Base-by-base conservation (phyloP, 2,113 vertebrate species). In the Platysternon megacephalum region DNA sequence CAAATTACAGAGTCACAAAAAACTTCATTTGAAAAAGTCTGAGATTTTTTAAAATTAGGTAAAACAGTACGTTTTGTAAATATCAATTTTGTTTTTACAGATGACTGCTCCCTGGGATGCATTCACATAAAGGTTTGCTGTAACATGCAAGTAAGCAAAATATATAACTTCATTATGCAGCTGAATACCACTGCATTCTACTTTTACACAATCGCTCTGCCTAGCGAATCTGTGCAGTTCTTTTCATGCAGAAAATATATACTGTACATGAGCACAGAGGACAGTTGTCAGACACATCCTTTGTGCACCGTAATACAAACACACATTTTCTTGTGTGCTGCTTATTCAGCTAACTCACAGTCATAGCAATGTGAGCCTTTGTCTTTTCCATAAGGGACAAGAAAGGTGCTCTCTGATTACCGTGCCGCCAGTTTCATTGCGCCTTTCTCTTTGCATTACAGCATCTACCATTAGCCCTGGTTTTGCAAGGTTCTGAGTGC, bases 121-220 rank as follows among this genome's bases (percentile, higher is more conserved):
- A n/a, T 55, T 46, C 8, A 2, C 2, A 13, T 0, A 4, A 16
- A 19, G 51, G 14, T 7, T 6, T 82, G 12, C 28, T 17, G 53
- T 35, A 72, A 35, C 17, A 53, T 80, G 6, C 58, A 1, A 1
- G 4, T 19, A 53, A 79, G 65, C 56, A 48, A 52, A 76, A 56
- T 39, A 44, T 46, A n/a, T 4, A 0, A 32, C n/a, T 68, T 85
- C 61, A 82, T 85, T 3, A 0, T 0, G 0, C 14, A 9, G 83
- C 72, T 35, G 68, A 87, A 24, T 2, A 1, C 8, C 7, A 17
- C 72, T 3, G 35, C 5, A 2, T 16, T 9, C 0, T 0, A 9
- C 19, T 89, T 4, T 42, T 52, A 65, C 44, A 24, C 55, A 28
- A 49, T 14, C 26, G 11, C 49, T 26, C 1, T 52, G 65, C 51